Evolutionary conservation across 1,140 invertebrate genomes (phyloP).

Genomic region (Camponotus pennsylvanicus): DNA sequence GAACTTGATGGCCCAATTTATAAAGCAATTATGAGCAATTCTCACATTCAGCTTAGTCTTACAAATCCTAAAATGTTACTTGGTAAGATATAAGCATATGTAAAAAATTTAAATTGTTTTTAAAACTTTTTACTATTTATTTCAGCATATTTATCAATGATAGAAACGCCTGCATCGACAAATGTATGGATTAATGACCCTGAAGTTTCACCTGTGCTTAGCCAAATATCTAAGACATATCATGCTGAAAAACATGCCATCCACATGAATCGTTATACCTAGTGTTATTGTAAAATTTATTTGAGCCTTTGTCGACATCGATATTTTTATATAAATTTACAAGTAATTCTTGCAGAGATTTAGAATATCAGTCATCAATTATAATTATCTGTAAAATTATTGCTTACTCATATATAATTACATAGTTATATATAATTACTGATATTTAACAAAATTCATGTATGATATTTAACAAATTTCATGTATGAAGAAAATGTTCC

Average conservation of each 20-base stretch:
- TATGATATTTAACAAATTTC: neutral
- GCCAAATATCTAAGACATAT: constrained; percentile 89
- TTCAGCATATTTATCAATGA: constrained; percentile 89
- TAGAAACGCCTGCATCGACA: constrained; percentile 88
- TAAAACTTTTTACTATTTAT: constrained; percentile 69
- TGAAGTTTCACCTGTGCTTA: constrained; percentile 88
- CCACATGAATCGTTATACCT: constrained; percentile 79
- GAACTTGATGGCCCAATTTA: constrained; percentile 88
- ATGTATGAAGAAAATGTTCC: neutral
- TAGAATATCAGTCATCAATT: neutral
- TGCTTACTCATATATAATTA: neutral
- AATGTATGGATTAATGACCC: constrained; percentile 89
- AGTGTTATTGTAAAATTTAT: constrained; percentile 4
- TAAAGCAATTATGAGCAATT: constrained; percentile 89
- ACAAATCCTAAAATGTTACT: constrained; percentile 89
- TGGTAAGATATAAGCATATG: constrained; percentile 72
- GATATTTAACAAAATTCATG: neutral
- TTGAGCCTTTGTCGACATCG: constrained; percentile 29
- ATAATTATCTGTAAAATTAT: constrained; percentile 8
- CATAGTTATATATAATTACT: constrained; percentile 25
- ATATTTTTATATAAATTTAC: constrained; percentile 63
- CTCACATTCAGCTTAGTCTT: constrained; percentile 89
- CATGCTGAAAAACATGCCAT: constrained; percentile 88
- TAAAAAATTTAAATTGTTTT: constrained; percentile 27
- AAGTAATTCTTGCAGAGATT: constrained; percentile 36